Evolutionary conservation across 2,797 vertebrate genomes (phyloP).

Genomic region (Echiichthys vipera): DNA sequence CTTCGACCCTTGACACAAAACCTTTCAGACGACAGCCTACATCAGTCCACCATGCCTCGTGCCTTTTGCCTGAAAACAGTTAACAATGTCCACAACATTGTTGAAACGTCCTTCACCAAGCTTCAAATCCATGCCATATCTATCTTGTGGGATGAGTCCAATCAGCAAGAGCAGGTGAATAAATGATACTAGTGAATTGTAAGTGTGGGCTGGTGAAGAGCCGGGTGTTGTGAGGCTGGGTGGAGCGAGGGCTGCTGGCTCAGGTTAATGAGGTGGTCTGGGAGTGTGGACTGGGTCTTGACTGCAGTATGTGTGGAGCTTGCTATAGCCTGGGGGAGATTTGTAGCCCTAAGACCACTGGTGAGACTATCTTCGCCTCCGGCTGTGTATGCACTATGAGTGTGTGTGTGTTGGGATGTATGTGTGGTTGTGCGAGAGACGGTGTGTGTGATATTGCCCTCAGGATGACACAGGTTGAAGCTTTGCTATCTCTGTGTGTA

Average conservation of each 20-base stretch:
- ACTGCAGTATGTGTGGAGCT: slow-evolving; percentile 61
- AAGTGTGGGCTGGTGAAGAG: slow-evolving; percentile 56
- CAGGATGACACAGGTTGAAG: slow-evolving; percentile 65
- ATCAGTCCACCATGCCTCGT: neutral
- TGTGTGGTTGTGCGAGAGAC: slow-evolving; percentile 21
- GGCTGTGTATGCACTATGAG: slow-evolving; percentile 70
- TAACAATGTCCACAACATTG: slow-evolving; percentile 48
- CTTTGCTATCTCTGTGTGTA: slow-evolving; percentile 60
- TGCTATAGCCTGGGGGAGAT: slow-evolving; percentile 68
- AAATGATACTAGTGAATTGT: slow-evolving; percentile 75
- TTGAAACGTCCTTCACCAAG: slow-evolving; percentile 46
- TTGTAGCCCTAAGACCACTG: slow-evolving; percentile 74
- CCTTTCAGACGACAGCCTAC: neutral
- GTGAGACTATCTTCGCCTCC: slow-evolving; percentile 71
- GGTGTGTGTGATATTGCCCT: slow-evolving; percentile 52
- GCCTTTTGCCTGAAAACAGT: neutral
- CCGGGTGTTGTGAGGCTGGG: slow-evolving; percentile 32
- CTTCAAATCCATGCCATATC: slow-evolving; percentile 41
- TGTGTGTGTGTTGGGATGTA: slow-evolving; percentile 37
- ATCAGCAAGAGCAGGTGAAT: slow-evolving; percentile 77
- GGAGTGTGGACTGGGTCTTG: slow-evolving; percentile 71
- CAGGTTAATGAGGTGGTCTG: slow-evolving; percentile 86
- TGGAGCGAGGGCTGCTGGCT: slow-evolving; percentile 56
- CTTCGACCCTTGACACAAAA: neutral
- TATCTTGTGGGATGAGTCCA: slow-evolving; percentile 59